phyloP scores from a whole-genome alignment of 2,888 invertebrate species.

The Deilephila porcellus region DNA sequence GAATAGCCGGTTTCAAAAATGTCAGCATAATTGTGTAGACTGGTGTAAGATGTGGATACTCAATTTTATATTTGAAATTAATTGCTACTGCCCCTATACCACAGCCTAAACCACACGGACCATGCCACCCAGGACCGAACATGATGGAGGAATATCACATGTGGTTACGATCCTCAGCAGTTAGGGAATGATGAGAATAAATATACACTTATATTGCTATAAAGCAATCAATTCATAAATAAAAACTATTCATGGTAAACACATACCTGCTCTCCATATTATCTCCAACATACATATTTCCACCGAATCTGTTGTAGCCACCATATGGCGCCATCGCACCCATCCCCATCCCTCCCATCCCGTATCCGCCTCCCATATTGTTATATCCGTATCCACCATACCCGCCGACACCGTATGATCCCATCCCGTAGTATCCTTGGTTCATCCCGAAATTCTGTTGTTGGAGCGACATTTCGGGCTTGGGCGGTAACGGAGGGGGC shows the following conservation, averaged over 20 bases:
- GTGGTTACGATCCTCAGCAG: too few species aligned
- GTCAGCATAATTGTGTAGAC: too few species aligned
- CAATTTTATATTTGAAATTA: too few species aligned
- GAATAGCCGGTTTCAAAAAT: too few species aligned
- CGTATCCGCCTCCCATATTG: slow-evolving; percentile 48
- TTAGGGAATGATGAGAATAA: too few species aligned
- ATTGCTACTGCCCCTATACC: too few species aligned
- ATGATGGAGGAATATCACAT: too few species aligned
- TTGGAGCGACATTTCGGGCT: slow-evolving; percentile 60
- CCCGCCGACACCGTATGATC: slow-evolving; percentile 54
- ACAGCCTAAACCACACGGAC: too few species aligned
- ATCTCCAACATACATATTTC: slow-evolving; percentile 79
- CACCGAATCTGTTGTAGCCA: slow-evolving; percentile 73
- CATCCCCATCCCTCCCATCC: slow-evolving; percentile 51
- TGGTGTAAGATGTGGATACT: too few species aligned
- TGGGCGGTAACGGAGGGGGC: slow-evolving; percentile 68
- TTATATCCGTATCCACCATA: slow-evolving; percentile 50
- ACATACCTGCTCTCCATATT: slow-evolving; percentile 85
- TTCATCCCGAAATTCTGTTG: slow-evolving; percentile 63
- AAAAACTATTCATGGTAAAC: neutral
- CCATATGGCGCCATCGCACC: slow-evolving; percentile 65
- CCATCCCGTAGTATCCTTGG: slow-evolving; percentile 40
- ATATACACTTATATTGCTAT: neutral
- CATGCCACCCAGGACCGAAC: too few species aligned
- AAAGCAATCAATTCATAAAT: neutral